Percentiles rank a stretch among this genome's conserved stretches.
phyloP scores from a whole-genome alignment of 2,113 vertebrate species.

The Malurus elegans region DNA sequence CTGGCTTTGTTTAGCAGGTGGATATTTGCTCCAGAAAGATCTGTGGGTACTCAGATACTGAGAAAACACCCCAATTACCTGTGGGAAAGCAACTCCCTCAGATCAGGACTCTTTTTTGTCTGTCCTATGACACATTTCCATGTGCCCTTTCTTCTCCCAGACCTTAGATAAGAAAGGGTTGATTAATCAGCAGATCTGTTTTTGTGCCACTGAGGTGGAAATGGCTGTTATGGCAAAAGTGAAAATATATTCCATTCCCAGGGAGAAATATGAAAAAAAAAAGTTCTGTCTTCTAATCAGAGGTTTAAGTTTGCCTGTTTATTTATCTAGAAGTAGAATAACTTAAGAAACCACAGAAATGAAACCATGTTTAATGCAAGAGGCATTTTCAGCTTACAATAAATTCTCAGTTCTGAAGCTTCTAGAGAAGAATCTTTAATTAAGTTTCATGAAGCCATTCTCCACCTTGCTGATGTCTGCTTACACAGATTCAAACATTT shows the following conservation, averaged over 20 bases:
- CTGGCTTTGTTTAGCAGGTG: neutral
- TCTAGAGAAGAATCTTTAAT: neutral
- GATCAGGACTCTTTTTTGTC: neutral
- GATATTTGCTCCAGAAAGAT: neutral
- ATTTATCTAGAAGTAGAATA: neutral
- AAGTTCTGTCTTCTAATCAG: neutral
- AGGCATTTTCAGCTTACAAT: neutral
- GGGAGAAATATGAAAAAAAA: neutral
- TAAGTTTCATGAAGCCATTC: neutral
- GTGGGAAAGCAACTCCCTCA: neutral
- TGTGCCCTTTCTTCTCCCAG: neutral
- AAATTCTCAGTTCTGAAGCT: neutral
- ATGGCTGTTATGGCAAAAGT: neutral
- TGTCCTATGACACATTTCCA: neutral
- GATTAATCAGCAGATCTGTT: neutral
- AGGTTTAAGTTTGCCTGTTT: neutral
- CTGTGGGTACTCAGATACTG: neutral
- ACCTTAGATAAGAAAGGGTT: too few species aligned
- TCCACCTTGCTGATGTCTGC: neutral
- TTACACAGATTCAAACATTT: neutral
- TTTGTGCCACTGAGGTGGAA: neutral
- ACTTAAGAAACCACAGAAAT: neutral
- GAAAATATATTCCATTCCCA: neutral
- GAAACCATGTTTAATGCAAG: neutral
- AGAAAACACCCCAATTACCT: neutral